Base-by-base conservation (phyloP, 1,140 invertebrate species). In the Drosophila bocki region DNA sequence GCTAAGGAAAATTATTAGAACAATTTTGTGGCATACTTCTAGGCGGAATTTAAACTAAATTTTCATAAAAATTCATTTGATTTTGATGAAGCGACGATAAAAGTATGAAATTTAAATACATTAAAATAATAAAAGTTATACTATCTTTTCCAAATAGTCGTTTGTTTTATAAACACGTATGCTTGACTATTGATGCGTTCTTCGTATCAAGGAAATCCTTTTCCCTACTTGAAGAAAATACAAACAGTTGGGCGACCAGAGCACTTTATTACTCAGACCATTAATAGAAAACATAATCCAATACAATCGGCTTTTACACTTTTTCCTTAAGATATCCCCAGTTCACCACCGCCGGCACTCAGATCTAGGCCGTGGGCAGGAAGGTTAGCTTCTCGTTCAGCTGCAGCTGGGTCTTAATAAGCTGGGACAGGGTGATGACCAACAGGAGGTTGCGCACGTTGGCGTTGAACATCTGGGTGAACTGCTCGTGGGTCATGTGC, bases 401-500 rank as follows among this genome's bases (percentile, higher is more conserved):
- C 91, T 98, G 97, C 75, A 99, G 94, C 93, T 99, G 98, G 8
- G 98, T 98, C 94, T 98, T 98, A 75, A 98, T 98, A n/a, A 99
- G 94, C 92, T 99, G 98, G 9, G 98, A 97, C 29, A 99, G 94
- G 42, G 98, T 98, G 75, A 98, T 96, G 51, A 99, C 98, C 98
- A 99, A 99, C 47, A 99, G 94, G 68, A 99, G 94, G 95, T 99
- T 98, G 93, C 99, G 99, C 88, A 99, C 97, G 93, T 98, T 98
- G 77, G 97, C 97, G 85, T 98, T 99, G 91, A 99, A 96, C 97
- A 99, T 98, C 75, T 97, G 95, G 26, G 98, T 97, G 93, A 99
- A 99, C 91, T 98, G 96, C 91, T 98, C 97, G 41, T 95, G 95
- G 19, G 95, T 95, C 95, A 99, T 97, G 92, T 97, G 96, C 19